Conservation (phyloP, 2,888 invertebrate genomes). For the Atethmia centrago region DNA sequence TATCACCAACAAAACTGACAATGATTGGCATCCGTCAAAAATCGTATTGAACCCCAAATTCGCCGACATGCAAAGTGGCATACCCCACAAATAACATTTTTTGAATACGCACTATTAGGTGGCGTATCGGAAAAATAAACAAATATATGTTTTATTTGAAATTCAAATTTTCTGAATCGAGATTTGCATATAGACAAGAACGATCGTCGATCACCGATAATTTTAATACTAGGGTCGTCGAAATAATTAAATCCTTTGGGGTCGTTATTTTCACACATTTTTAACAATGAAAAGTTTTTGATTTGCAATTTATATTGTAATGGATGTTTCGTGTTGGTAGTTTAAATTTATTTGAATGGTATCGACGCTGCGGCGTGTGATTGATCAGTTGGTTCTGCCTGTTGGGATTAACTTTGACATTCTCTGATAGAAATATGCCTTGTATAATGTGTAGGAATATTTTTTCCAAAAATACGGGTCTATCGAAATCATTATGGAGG, state of each 20-base stretch:
- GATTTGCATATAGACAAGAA: conserved; percentile 89
- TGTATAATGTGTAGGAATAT: background rate
- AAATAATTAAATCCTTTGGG: conserved; percentile 70
- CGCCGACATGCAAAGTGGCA: conserved; percentile 69
- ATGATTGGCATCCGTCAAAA: conserved; percentile 82
- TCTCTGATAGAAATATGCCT: background rate
- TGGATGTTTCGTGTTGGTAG: conserved; percentile 41
- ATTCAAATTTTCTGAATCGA: conserved; percentile 83
- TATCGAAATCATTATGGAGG: background rate
- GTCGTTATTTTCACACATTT: conserved; percentile 72
- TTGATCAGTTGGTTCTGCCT: conserved; percentile 47
- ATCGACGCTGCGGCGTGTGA: conserved; percentile 27
- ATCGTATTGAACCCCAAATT: conserved; percentile 74
- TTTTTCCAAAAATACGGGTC: background rate
- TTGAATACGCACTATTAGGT: conserved; percentile 86
- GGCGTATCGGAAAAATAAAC: conserved; percentile 84
- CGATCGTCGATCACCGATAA: conserved; percentile 83
- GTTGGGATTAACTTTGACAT: conserved; percentile 25
- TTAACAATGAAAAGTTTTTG: conserved; percentile 67
- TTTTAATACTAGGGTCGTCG: conserved; percentile 80
- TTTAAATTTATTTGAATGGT: conserved; percentile 39
- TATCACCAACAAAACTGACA: conserved; percentile 59
- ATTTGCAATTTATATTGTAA: conserved; percentile 64
- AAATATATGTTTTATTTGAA: conserved; percentile 84
- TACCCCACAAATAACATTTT: conserved; percentile 71